phyloP scores from a whole-genome alignment of 2,797 vertebrate species.

The Chelmon rostratus region DNA sequence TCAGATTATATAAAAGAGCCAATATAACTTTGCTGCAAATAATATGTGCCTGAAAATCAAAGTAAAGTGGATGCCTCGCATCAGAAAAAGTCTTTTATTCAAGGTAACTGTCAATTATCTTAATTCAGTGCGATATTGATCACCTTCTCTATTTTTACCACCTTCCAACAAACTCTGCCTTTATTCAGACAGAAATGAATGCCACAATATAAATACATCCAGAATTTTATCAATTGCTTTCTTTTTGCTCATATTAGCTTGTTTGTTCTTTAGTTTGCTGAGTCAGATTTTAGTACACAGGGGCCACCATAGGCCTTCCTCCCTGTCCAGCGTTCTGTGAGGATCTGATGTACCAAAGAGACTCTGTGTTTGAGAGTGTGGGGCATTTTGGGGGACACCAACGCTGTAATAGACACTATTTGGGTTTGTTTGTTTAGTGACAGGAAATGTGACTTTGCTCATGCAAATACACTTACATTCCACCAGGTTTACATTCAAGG shows the following conservation, averaged over 20 bases:
- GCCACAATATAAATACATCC: too few species aligned
- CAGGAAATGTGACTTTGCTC: conserved; percentile 47
- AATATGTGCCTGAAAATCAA: neutral
- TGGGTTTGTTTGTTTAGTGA: conserved; percentile 19
- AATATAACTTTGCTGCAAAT: neutral
- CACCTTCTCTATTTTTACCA: neutral
- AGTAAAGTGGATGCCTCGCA: too few species aligned
- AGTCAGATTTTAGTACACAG: conserved; percentile 18
- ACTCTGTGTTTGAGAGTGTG: conserved; percentile 22
- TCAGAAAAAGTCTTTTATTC: neutral
- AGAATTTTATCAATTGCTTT: neutral
- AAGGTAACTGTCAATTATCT: neutral
- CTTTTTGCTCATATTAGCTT: conserved; percentile 8
- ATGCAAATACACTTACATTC: conserved; percentile 64
- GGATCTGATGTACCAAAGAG: conserved; percentile 25
- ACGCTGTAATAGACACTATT: conserved; percentile 20
- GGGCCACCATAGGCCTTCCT: neutral
- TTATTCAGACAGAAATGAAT: too few species aligned
- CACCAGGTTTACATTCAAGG: conserved; percentile 57
- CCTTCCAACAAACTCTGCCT: neutral
- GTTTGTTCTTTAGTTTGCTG: conserved; percentile 13
- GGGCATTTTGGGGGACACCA: conserved; percentile 13
- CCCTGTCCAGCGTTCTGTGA: conserved; percentile 7
- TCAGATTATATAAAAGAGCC: neutral
- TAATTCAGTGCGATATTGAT: neutral